A percentile compares a stretch with the other conserved stretches of the same genome.
Evolutionary conservation across 2,888 invertebrate species (phyloP).

Genomic region (Drosophila bunnanda): DNA sequence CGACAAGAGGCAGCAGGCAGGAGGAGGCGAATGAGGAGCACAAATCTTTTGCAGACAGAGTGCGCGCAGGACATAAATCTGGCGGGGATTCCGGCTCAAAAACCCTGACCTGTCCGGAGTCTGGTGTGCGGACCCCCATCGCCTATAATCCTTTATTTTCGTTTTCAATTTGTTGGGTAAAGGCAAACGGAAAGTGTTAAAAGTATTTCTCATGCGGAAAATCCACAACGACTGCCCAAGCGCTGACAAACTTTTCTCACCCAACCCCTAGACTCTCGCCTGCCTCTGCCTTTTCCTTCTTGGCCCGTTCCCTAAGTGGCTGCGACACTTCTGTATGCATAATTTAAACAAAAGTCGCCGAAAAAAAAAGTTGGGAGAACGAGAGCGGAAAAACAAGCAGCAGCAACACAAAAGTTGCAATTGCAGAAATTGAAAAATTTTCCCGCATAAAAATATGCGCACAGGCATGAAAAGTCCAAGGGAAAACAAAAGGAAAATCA

Average conservation of each 20-base stretch:
- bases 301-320: constrained; percentile 59
- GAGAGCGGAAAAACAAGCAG: constrained; percentile 32
- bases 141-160: constrained; percentile 53
- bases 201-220: constrained; percentile 56
- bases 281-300: neutral
- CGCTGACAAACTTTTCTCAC: constrained; percentile 53
- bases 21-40: neutral
- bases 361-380: constrained; percentile 38
- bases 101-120: constrained; percentile 12
- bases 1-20: constrained; percentile 27
- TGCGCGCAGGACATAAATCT: constrained; percentile 23
- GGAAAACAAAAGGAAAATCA: constrained; percentile 47
- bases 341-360: constrained; percentile 66
- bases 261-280: neutral
- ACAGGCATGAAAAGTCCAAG: constrained; percentile 46
- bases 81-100: neutral
- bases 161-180: constrained; percentile 42
- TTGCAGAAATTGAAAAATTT: constrained; percentile 71
- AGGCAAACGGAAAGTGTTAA: constrained; percentile 55
- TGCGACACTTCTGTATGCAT: constrained; percentile 59
- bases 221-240: constrained; percentile 45
- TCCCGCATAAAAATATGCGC: constrained; percentile 53
- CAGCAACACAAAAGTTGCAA: constrained; percentile 56
- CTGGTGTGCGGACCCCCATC: constrained; percentile 3
- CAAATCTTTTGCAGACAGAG: constrained; percentile 4